Evolutionary conservation across 2,797 vertebrate genomes (phyloP).

Genomic region (Crenichthys baileyi): DNA sequence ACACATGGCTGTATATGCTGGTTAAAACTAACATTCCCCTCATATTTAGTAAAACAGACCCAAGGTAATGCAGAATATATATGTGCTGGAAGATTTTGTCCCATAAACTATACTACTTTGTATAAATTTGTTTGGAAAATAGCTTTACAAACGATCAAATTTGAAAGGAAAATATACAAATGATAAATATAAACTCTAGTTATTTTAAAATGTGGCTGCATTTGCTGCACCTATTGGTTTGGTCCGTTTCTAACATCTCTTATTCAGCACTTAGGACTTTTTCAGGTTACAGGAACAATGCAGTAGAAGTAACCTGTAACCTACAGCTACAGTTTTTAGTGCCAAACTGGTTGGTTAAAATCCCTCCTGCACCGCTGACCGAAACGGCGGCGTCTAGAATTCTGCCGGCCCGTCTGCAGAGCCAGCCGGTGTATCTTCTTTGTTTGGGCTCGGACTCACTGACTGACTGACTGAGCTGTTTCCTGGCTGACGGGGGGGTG

Average conservation of each 20-base stretch:
- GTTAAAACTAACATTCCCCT: too few species aligned
- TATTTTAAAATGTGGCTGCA: not conserved
- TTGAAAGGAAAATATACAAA: not conserved
- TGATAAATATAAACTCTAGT: too few species aligned
- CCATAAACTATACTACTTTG: not conserved
- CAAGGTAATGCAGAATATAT: too few species aligned
- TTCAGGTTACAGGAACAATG: too few species aligned
- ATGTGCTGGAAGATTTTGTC: too few species aligned
- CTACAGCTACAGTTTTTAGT: not conserved
- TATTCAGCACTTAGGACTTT: too few species aligned
- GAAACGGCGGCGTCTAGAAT: constrained; percentile 41
- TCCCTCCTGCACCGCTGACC: constrained; percentile 2
- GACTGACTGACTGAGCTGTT: constrained; percentile 46
- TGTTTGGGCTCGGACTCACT: constrained; percentile 29
- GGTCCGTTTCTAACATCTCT: not conserved
- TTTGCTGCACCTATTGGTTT: not conserved
- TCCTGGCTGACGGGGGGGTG: constrained; percentile 52
- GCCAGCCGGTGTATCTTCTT: constrained; percentile 20
- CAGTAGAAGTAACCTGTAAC: not conserved
- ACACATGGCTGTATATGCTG: too few species aligned
- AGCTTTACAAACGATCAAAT: not conserved
- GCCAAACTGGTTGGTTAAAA: constrained; percentile 17
- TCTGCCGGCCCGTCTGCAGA: constrained; percentile 28
- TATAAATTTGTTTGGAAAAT: not conserved
- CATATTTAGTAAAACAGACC: not conserved